Conservation (phyloP, 2,797 vertebrate genomes). For the Lepilemur ruficaudatus region DNA sequence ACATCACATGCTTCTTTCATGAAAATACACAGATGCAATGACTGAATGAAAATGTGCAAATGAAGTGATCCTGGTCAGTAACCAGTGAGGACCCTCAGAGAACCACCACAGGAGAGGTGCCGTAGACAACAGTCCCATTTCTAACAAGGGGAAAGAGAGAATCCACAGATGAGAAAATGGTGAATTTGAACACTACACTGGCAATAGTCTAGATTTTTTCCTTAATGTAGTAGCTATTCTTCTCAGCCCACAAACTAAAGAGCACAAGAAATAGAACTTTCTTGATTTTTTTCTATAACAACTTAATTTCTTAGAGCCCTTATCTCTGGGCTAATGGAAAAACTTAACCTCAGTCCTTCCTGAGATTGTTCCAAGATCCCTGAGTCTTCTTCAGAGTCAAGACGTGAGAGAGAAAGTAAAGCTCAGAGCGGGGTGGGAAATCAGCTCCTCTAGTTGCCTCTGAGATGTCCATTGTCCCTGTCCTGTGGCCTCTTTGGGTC, state of each 20-base stretch:
- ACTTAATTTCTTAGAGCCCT: constrained; percentile 11
- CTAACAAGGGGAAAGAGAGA: not conserved
- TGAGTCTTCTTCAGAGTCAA: not conserved
- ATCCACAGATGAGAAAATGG: not conserved
- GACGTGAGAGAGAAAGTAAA: not conserved
- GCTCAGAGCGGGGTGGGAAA: rapidly evolving
- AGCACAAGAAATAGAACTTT: not conserved
- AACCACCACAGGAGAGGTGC: not conserved
- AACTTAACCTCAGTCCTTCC: not conserved
- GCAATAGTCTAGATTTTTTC: not conserved
- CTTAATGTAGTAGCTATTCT: not conserved
- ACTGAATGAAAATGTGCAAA: not conserved
- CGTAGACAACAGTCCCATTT: not conserved
- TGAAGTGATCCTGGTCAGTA: not conserved
- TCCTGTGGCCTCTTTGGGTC: not conserved
- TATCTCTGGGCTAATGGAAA: not conserved
- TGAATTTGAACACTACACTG: not conserved
- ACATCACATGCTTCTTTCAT: not conserved
- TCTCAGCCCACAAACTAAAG: not conserved
- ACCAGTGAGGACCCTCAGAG: not conserved
- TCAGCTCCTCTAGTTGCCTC: not conserved
- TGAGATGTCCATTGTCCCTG: not conserved
- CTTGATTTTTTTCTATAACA: not conserved
- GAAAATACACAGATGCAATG: not conserved
- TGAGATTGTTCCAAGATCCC: not conserved